Evolutionary conservation across 2,797 vertebrate species (phyloP), one percentile per base, ranked within the genome.

Genomic region (Alcedo quadribrachys): DNA sequence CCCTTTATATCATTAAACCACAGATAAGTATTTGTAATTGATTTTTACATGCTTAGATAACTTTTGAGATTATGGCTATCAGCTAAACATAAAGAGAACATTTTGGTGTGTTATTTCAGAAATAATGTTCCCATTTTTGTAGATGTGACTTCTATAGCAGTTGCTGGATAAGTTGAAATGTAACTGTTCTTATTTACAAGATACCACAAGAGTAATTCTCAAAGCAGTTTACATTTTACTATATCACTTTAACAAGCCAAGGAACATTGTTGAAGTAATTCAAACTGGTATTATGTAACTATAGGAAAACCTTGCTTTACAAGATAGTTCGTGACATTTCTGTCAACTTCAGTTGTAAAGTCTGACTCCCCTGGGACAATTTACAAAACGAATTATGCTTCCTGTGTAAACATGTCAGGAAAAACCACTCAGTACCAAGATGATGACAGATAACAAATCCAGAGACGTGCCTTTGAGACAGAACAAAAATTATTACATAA

Each of bases 271-370:
- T 76, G 58, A 78, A 83, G 63, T 73, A 66, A 42, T 79, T 76
- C 33, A 60, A 78, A 55, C 27, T 62, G 15, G 2, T 81, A 6
- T 58, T 80, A 24, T 55, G 53, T 87, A 48, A 70, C 53, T 62
- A 69, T 32, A 51, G 90, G 61, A 73, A 95, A 96, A 81, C 54
- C 30, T 95, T 81, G 35, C 86, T 95, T 87, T 95, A 28, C 33
- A 75, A 92, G 70, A 75, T 75, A 85, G 83, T 91, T 92, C 73
- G 37, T 87, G 81, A 90, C 69, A 66, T 84, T 93, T 95, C 51
- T 95, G 81, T 96, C 77, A 84, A 84, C 77, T 92, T 95, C 50
- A 46, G 17, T 70, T 92, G 43, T 92, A 94, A 95, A 91, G 92
- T 82, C 69, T 80, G 55, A 89, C 65, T 90, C 77, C 55, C 35